Conservation (phyloP, 2,888 invertebrate genomes). For the Zele albiditarsus region DNA sequence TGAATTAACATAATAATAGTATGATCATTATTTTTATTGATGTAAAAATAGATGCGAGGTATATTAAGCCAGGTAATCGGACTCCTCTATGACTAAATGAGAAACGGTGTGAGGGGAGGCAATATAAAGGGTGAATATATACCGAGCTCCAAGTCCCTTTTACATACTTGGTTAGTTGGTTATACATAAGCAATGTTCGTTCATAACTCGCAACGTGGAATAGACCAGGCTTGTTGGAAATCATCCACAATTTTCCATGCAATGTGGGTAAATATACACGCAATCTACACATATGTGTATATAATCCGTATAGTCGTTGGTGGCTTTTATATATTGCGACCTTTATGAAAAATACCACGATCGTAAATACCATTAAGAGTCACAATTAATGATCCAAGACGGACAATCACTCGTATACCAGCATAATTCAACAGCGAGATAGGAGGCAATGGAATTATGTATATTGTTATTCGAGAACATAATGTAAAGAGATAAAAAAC, state of each 20-base stretch:
- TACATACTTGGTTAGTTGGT: neutral
- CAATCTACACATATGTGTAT: neutral
- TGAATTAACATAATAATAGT: conserved; percentile 1
- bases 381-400: conserved; percentile 11
- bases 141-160: neutral
- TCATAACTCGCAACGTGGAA: neutral
- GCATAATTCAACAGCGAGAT: neutral
- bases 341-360: conserved; percentile 17
- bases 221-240: neutral
- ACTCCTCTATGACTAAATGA: neutral
- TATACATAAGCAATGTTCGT: neutral
- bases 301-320: neutral
- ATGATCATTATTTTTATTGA: neutral
- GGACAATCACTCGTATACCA: conserved; percentile 11
- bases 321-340: conserved; percentile 20
- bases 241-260: neutral
- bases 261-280: conserved; percentile 1
- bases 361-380: conserved; percentile 18
- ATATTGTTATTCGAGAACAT: conserved; percentile 13
- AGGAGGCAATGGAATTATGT: neutral
- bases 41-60: neutral
- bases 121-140: conserved; percentile 1
- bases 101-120: neutral
- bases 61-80: neutral
- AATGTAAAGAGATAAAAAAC: neutral